phyloP scores from a whole-genome alignment of 2,797 vertebrate species.

The Tenualosa thibaudeaui region DNA sequence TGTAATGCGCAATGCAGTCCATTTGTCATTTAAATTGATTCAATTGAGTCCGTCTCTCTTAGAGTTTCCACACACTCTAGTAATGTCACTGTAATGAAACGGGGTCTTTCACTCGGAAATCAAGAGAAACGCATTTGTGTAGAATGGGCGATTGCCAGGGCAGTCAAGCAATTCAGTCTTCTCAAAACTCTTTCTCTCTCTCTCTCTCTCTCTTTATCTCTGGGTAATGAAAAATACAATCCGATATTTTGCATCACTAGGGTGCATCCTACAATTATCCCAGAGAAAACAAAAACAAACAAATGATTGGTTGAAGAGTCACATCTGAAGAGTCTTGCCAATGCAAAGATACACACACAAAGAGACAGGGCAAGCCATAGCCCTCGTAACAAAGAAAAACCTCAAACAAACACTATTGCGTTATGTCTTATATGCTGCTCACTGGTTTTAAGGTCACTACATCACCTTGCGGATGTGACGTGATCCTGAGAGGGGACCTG shows the following conservation, averaged over 20 bases:
- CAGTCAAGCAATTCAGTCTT: background rate
- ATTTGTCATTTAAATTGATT: conserved; percentile 19
- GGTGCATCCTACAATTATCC: background rate
- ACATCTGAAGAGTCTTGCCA: background rate
- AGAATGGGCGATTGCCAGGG: background rate
- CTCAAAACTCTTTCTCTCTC: background rate
- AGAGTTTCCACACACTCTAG: background rate
- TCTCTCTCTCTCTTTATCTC: background rate
- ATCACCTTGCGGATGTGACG: background rate
- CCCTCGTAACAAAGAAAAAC: too few species aligned
- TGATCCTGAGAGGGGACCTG: background rate
- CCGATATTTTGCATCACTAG: background rate
- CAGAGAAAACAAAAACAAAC: background rate
- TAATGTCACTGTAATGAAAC: background rate
- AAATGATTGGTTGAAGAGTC: background rate
- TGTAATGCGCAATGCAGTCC: background rate
- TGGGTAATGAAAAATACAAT: background rate
- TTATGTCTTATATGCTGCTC: background rate
- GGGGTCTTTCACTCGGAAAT: background rate
- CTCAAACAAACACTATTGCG: background rate
- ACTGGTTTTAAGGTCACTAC: background rate
- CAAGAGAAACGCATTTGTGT: background rate
- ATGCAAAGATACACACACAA: background rate
- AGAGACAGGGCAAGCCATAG: background rate
- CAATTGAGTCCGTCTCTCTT: background rate